Base-by-base conservation (phyloP, 2,113 vertebrate species). In the Uria aalge region DNA sequence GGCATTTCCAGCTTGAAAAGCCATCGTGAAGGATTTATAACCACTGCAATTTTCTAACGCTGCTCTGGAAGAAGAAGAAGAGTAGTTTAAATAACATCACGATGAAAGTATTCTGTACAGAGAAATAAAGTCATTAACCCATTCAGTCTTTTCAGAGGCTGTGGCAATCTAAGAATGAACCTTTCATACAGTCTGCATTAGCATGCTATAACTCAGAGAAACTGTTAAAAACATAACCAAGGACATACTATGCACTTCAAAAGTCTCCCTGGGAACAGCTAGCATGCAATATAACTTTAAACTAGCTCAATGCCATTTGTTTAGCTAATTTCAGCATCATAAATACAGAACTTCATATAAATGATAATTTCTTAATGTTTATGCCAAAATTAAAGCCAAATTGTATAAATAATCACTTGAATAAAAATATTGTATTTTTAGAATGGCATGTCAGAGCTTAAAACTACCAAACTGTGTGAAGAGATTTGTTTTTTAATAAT, bases 1-100 rank as follows among this genome's bases (percentile, higher is more conserved):
- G 91, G 67, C 83, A 96, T 96, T 96, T 96, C 55, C 76, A 96
- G 47, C 85, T 86, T 91, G 86, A 92, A 96, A 96, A 94, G 68
- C 20, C 68, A 36, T n/a, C 40, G n/a, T 59, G 83, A 94, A 92
- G 75, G 89, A 95, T 96, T 96, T 94, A 92, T 81, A 67, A 80
- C 59, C 41, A 27, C 55, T 84, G 47, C 55, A 91, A 77, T 78
- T 91, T 95, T 86, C 55, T 86, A 84, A 60, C 0, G 0, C 10
- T 80, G 30, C n/a, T 84, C 72, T 86, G 63, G 50, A 69, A 92
- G 26, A 85, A 73, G 23, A 81, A 68, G 75, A 48, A 36, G 11
- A 75, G 66, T 18, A 48, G 41, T 64, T 88, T 66, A 82, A 85
- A 77, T 66, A 83, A 73, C 27, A 67, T 66, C 24, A 43, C 6